Conservation (phyloP, 2,888 invertebrate species). For the Hyppa rectilinea region DNA sequence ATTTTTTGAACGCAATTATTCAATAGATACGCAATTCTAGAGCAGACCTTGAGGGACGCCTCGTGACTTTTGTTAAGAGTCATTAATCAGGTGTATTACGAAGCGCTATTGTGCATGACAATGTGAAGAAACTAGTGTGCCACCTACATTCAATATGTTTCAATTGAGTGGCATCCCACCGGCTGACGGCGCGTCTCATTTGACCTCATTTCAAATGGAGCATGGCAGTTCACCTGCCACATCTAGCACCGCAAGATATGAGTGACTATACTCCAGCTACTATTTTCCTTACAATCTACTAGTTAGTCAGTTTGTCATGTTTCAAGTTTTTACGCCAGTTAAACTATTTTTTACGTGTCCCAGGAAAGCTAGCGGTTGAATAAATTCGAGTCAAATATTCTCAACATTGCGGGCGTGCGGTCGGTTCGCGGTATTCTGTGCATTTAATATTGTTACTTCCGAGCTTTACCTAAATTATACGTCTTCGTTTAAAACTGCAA, state of each 20-base stretch:
- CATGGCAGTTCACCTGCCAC: slow-evolving; percentile 75
- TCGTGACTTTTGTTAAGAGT: slow-evolving; percentile 33
- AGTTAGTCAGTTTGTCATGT: slow-evolving; percentile 17
- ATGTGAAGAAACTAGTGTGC: slow-evolving; percentile 70
- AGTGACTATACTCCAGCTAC: slow-evolving; percentile 38
- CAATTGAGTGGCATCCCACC: slow-evolving; percentile 81
- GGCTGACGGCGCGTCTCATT: slow-evolving; percentile 74
- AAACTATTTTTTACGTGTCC: slow-evolving; percentile 21
- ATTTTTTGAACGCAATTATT: slow-evolving; percentile 31
- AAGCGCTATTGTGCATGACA: slow-evolving; percentile 64
- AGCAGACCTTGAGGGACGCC: slow-evolving; percentile 42
- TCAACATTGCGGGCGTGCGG: slow-evolving; percentile 23
- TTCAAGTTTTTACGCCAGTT: slow-evolving; percentile 16
- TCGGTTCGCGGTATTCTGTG: slow-evolving; percentile 16
- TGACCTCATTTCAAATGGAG: slow-evolving; percentile 81
- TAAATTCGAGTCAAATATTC: slow-evolving; percentile 40
- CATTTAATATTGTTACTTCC: slow-evolving; percentile 40
- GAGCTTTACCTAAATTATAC: slow-evolving; percentile 32
- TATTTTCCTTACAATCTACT: slow-evolving; percentile 27
- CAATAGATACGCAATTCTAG: slow-evolving; percentile 42
- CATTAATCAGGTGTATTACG: slow-evolving; percentile 64
- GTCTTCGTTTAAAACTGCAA: slow-evolving; percentile 25
- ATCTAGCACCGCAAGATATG: slow-evolving; percentile 38
- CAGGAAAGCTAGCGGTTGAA: slow-evolving; percentile 10
- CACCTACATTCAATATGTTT: slow-evolving; percentile 79